Evolutionary conservation across 2,888 invertebrate genomes (phyloP).

Genomic region (Rhabditoides inermis): DNA sequence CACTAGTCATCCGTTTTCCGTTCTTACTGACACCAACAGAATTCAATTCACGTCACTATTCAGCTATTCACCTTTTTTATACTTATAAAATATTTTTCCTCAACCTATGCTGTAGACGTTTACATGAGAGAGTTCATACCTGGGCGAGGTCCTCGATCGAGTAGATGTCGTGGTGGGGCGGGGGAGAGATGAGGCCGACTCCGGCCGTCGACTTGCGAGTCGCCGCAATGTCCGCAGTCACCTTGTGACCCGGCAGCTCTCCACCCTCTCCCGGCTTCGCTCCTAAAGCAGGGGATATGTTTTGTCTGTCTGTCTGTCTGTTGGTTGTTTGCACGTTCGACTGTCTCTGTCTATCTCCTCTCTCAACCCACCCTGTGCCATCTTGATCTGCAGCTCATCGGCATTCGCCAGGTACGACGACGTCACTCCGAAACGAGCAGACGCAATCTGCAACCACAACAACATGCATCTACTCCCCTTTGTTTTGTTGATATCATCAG

Average conservation of each 20-base stretch:
- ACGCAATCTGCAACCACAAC: constrained; percentile 70
- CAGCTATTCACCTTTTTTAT: too few species aligned
- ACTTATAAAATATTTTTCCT: too few species aligned
- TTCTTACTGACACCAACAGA: too few species aligned
- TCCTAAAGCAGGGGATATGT: constrained; percentile 52
- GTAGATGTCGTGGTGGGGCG: constrained; percentile 98
- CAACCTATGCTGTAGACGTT: too few species aligned
- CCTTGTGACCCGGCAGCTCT: constrained; percentile 79
- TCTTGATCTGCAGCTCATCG: constrained; percentile 96
- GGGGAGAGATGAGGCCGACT: constrained; percentile 93
- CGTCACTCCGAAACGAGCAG: constrained; percentile 94
- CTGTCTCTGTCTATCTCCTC: not conserved
- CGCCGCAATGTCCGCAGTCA: constrained; percentile 84
- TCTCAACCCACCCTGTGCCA: constrained; percentile 68
- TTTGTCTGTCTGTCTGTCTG: not conserved
- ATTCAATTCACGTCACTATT: too few species aligned
- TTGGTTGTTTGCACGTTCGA: not conserved
- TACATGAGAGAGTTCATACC: constrained; percentile 48
- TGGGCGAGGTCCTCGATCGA: constrained; percentile 97
- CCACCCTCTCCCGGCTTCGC: constrained; percentile 99
- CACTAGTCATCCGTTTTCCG: too few species aligned
- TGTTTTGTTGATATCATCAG: too few species aligned
- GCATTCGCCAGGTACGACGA: constrained; percentile 92
- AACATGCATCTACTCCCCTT: too few species aligned
- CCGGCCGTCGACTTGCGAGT: constrained; percentile 91